Percentiles rank a stretch among this genome's conserved stretches.
These are phyloP conservation scores for Gasterosteus aculeatus DNA, from an alignment of 2,113 vertebrate species.

Conservation along the genomic window DNA sequence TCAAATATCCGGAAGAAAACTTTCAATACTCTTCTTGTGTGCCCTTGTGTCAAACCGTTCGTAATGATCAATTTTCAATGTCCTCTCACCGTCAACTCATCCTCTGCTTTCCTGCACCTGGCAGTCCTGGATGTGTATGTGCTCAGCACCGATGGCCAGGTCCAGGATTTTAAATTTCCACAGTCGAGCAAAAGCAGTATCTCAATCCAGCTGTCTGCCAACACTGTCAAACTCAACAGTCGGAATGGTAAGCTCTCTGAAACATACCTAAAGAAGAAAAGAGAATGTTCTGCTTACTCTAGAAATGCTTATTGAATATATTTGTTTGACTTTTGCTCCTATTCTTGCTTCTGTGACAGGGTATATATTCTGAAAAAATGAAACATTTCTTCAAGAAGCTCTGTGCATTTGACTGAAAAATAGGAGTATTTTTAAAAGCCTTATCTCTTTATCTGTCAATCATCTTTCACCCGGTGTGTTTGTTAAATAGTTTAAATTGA, in stretches of 20 bases:
- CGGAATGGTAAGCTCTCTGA: constrained; percentile 88
- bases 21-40: constrained; percentile 20
- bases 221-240: constrained; percentile 98
- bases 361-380: constrained; percentile 14
- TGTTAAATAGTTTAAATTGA: constrained; percentile 28
- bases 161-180: constrained; percentile 98
- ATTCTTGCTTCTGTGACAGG: constrained; percentile 33
- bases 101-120: neutral
- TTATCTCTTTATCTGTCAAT: neutral
- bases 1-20: constrained; percentile 49
- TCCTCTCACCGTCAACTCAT: constrained; percentile 7
- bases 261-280: neutral
- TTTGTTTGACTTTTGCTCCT: constrained; percentile 29
- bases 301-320: constrained; percentile 6
- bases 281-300: neutral
- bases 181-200: constrained; percentile 91
- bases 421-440: constrained; percentile 6
- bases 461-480: constrained; percentile 1
- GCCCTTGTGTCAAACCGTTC: constrained; percentile 16
- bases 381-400: constrained; percentile 11
- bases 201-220: constrained; percentile 96
- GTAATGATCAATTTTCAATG: constrained; percentile 17
- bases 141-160: constrained; percentile 96
- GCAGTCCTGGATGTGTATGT: constrained; percentile 96
- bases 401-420: constrained; percentile 30